Evolutionary conservation across 2,888 invertebrate species (phyloP).

Genomic region (Caenorhabditis imperialis): DNA sequence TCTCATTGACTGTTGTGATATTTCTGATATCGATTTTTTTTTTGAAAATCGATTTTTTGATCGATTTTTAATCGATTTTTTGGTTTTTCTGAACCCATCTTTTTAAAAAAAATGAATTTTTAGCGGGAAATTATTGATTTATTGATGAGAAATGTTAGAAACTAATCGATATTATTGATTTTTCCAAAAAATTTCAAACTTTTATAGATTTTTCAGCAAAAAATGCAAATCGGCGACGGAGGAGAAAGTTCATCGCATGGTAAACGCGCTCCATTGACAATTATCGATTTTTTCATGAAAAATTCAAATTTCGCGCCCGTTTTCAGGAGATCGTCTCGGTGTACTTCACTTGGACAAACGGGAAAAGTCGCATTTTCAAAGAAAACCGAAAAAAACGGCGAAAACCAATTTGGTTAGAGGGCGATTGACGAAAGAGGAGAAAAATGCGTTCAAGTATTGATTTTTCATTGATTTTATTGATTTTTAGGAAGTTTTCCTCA

Average conservation of each 20-base stretch:
- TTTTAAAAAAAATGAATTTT: no score
- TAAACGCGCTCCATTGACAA: neutral
- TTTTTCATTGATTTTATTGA: no score
- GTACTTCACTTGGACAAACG: slow-evolving; percentile 49
- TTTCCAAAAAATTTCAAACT: neutral
- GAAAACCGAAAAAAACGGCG: slow-evolving; percentile 37
- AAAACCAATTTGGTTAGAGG: slow-evolving; percentile 59
- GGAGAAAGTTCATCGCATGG: neutral
- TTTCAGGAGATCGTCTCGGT: slow-evolving; percentile 43
- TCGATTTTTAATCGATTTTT: neutral
- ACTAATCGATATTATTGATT: neutral
- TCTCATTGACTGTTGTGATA: no score
- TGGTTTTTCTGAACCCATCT: neutral
- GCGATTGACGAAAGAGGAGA: slow-evolving; percentile 60
- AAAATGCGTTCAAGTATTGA: slow-evolving; percentile 62
- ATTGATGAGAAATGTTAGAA: no score
- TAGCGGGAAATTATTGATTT: neutral
- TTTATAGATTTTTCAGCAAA: slow-evolving; percentile 17
- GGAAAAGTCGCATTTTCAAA: slow-evolving; percentile 17
- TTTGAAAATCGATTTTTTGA: neutral
- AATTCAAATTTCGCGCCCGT: neutral
- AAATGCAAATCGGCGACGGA: slow-evolving; percentile 23
- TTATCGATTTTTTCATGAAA: neutral
- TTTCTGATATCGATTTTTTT: no score
- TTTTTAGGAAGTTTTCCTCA: no score